Evolutionary conservation across 2,888 invertebrate genomes (phyloP), one percentile per base, ranked within the genome.

Genomic region (Zonitis immaculata): DNA sequence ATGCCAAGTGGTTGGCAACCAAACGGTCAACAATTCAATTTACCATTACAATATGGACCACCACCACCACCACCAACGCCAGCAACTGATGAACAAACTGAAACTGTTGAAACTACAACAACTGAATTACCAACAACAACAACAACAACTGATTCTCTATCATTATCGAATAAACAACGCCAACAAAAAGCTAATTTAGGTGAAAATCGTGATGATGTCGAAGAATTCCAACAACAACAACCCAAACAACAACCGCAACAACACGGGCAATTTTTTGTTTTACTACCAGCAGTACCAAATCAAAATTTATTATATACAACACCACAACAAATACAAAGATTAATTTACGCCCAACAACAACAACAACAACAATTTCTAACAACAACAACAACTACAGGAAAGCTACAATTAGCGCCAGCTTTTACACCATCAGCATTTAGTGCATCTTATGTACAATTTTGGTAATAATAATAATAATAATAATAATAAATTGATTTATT

Each of bases 1-100:
- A 54, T 65, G 18, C 64, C 77, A 3, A 73, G 78, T 11, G 78
- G 77, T 26, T 79, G 77, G 76, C 73, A 66, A 54, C 79, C 80
- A 20, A 64, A 71, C 9, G 79, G 79, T 11, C 74, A 76, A 43
- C 63, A 73, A 1, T 78, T 79, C 50, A 69, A 73, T 51, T 66
- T 77, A 4, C 79, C 78, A 1, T 32, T 53, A n/a, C 60, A 56
- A 57, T 56, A 53, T n/a, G 70, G 66, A 14, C 66, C 71, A 26
- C 66, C 67, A 47, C 61, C 64, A 26, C 69, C 72, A 45, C 69
- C 71, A n/a, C n/a, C n/a, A n/a, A n/a, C n/a, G 50, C 55, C 64
- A 47, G 42, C 57, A 44, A 18, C 51, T 20, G 16, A 32, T n/a
- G n/a, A n/a, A 42, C 18, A 42, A 16, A 52, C 60, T 1, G 57